These are phyloP conservation scores for Solea solea DNA, from an alignment of 2,113 vertebrate genomes.

Conservation along the genomic window DNA sequence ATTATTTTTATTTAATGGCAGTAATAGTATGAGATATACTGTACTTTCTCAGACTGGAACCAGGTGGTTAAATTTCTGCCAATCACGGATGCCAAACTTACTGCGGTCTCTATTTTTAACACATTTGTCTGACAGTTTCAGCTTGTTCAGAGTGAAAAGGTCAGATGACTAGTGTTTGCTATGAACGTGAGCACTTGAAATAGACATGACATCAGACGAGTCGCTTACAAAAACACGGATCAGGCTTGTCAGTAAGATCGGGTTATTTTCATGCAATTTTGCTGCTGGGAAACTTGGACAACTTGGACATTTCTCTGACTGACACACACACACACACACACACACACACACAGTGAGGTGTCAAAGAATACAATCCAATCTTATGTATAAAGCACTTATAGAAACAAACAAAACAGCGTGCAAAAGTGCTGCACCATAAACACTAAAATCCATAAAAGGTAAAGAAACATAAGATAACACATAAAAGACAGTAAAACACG, in stretches of 20 bases:
- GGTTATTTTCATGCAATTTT: not conserved
- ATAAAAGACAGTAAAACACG: too few species aligned
- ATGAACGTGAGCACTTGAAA: slow-evolving; percentile 16
- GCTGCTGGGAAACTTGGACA: not conserved
- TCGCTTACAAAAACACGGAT: not conserved
- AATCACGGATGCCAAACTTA: slow-evolving; percentile 18
- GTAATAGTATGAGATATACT: too few species aligned
- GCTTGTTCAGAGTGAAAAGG: slow-evolving; percentile 18
- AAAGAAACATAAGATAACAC: too few species aligned
- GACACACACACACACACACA: too few species aligned
- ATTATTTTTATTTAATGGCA: too few species aligned
- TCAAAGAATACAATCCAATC: too few species aligned
- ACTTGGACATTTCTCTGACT: not conserved
- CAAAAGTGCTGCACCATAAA: too few species aligned
- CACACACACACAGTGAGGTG: too few species aligned
- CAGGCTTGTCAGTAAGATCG: not conserved
- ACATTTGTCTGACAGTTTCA: slow-evolving; percentile 28
- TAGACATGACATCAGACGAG: slow-evolving; percentile 36
- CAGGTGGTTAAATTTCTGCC: not conserved
- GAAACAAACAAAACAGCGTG: too few species aligned
- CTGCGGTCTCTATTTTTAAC: slow-evolving; percentile 56
- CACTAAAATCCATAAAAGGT: too few species aligned
- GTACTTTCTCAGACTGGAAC: too few species aligned
- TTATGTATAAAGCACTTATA: too few species aligned
- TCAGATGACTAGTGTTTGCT: not conserved